Percentiles rank a stretch among this genome's conserved stretches.
Evolutionary conservation across 2,888 invertebrate species (phyloP).

Genomic region (Platynereis dumerilii): DNA sequence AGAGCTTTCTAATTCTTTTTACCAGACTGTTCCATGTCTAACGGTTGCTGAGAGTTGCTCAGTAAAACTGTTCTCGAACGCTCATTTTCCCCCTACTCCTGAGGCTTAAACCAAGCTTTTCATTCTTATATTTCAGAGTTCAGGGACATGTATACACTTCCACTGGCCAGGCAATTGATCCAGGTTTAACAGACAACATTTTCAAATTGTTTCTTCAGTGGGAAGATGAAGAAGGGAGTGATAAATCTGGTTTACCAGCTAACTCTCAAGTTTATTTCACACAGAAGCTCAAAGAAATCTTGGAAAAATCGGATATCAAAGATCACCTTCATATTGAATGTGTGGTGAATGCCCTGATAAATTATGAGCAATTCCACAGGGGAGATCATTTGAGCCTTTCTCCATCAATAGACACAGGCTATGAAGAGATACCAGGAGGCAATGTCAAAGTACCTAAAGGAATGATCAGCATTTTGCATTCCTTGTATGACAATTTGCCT

Average conservation of each 20-base stretch:
- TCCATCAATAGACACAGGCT: neutral
- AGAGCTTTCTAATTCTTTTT: too few relatives aligned
- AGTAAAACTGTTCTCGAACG: too few relatives aligned
- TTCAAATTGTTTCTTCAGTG: slow-evolving; percentile 9
- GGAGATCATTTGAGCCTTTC: slow-evolving; percentile 4
- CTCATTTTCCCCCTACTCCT: too few relatives aligned
- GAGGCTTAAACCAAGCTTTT: too few relatives aligned
- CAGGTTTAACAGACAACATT: slow-evolving; percentile 32
- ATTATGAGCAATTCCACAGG: slow-evolving; percentile 10
- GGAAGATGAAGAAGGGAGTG: slow-evolving; percentile 3
- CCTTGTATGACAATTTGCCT: neutral
- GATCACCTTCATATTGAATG: neutral
- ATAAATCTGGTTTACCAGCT: neutral
- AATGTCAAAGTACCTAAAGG: slow-evolving; percentile 21
- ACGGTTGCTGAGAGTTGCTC: too few relatives aligned
- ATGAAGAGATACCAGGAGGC: slow-evolving; percentile 15
- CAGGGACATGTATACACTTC: slow-evolving; percentile 35
- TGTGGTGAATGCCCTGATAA: slow-evolving; percentile 19
- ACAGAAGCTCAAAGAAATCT: slow-evolving; percentile 2
- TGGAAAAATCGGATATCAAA: neutral
- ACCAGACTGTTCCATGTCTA: too few relatives aligned
- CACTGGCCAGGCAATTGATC: slow-evolving; percentile 39
- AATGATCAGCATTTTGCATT: neutral
- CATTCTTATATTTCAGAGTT: slow-evolving; percentile 9
- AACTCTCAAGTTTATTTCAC: too few relatives aligned